phyloP scores from a whole-genome alignment of 2,888 invertebrate species.

The Mesopsocus fuscifrons region DNA sequence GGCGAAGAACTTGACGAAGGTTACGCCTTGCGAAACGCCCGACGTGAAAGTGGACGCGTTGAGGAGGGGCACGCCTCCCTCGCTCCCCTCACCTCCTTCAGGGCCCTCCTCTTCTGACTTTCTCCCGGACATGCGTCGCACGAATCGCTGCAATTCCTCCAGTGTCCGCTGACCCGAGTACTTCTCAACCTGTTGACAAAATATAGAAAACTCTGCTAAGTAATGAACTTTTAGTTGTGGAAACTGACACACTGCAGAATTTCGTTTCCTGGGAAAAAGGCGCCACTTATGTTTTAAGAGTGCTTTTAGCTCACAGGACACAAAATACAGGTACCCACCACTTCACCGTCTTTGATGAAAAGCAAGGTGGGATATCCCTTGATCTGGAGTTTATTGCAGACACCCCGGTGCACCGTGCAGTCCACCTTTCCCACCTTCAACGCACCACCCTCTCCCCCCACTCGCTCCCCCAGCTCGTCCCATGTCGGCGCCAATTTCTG shows the following conservation, averaged over 20 bases:
- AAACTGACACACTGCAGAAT: too few species aligned
- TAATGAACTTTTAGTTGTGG: too few species aligned
- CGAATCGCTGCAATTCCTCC: conserved; percentile 48
- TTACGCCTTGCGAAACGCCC: conserved; percentile 46
- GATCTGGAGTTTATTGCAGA: conserved; percentile 63
- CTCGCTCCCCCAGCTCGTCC: conserved; percentile 57
- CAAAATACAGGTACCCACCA: conserved; percentile 41
- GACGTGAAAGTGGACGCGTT: conserved; percentile 53
- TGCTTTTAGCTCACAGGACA: too few species aligned
- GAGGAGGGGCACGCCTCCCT: conserved; percentile 29
- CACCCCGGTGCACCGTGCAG: conserved; percentile 53
- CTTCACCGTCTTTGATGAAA: conserved; percentile 76
- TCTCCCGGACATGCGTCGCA: conserved; percentile 44
- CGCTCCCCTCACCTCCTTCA: conserved; percentile 20
- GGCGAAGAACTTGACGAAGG: conserved; percentile 75
- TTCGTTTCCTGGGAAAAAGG: too few species aligned
- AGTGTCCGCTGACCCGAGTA: conserved; percentile 46
- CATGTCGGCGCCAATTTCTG: conserved; percentile 66
- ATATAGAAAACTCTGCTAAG: too few species aligned
- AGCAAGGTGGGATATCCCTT: conserved; percentile 74
- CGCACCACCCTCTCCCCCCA: too few species aligned
- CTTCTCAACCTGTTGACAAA: conserved; percentile 63
- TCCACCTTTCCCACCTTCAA: conserved; percentile 66
- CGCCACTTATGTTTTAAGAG: too few species aligned
- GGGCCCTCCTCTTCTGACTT: conserved; percentile 28